These are phyloP conservation scores for human (Homo sapiens) DNA, from an alignment of 2,113 vertebrate genomes.

Conservation along the genomic window GRCh38 chr12:100421501-100422000, in stretches of 20 bases:
- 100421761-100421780: conserved; percentile 1
- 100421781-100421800: conserved; percentile 57
- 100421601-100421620: conserved; percentile 67
- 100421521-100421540: conserved; percentile 72
- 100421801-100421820: neutral
- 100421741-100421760: conserved; percentile 10
- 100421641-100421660: conserved; percentile 67
- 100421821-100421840: conserved; percentile 52
- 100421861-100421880: neutral
- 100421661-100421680: conserved; percentile 77
- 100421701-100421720: conserved; percentile 34
- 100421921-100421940: conserved; percentile 52
- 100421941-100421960: conserved; percentile 38
- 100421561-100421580: conserved; percentile 69
- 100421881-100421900: conserved; percentile 17
- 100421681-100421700: conserved; percentile 33
- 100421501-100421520: conserved; percentile 58
- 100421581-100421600: conserved; percentile 73
- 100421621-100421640: conserved; percentile 57
- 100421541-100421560: conserved; percentile 77
- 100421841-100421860: conserved; percentile 6
- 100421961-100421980: conserved; percentile 72
- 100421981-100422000: conserved; percentile 34
- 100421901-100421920: neutral
- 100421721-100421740: conserved; percentile 43